These are phyloP conservation scores for Dolichotis patagonum DNA, from an alignment of 2,113 vertebrate species.

Conservation along the genomic window DNA sequence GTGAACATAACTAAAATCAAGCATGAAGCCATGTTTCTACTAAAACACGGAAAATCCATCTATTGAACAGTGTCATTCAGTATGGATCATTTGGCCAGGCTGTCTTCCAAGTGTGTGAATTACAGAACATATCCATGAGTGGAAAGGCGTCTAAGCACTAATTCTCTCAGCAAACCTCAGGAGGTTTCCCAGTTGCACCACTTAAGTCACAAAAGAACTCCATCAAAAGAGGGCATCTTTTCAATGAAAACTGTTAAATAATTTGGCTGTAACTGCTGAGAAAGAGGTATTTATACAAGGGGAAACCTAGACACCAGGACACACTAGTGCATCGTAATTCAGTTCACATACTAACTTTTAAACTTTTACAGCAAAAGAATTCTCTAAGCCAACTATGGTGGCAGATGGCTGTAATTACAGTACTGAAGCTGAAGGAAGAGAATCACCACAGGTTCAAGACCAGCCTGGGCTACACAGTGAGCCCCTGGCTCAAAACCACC, in stretches of 20 bases:
- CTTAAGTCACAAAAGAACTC: conserved; percentile 36
- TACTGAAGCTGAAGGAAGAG: background rate
- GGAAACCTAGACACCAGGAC: background rate
- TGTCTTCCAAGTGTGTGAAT: background rate
- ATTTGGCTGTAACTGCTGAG: background rate
- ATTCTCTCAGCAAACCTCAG: background rate
- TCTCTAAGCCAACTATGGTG: background rate
- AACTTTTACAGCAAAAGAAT: background rate
- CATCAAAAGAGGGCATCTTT: background rate
- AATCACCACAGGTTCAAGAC: background rate
- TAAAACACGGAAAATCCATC: conserved; percentile 28
- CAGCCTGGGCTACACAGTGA: background rate
- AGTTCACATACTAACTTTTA: background rate
- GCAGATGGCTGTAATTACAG: background rate
- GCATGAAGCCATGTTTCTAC: background rate
- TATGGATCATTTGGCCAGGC: background rate
- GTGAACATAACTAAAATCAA: background rate
- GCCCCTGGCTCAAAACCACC: background rate
- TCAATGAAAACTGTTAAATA: conserved; percentile 36
- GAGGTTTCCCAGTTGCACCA: background rate
- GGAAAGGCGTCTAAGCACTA: background rate
- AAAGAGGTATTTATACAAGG: background rate
- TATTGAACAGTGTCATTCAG: background rate
- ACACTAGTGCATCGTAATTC: background rate
- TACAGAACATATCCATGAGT: background rate